phyloP scores from a whole-genome alignment of 1,140 invertebrate genomes.

The Lepidurus arcticus region DNA sequence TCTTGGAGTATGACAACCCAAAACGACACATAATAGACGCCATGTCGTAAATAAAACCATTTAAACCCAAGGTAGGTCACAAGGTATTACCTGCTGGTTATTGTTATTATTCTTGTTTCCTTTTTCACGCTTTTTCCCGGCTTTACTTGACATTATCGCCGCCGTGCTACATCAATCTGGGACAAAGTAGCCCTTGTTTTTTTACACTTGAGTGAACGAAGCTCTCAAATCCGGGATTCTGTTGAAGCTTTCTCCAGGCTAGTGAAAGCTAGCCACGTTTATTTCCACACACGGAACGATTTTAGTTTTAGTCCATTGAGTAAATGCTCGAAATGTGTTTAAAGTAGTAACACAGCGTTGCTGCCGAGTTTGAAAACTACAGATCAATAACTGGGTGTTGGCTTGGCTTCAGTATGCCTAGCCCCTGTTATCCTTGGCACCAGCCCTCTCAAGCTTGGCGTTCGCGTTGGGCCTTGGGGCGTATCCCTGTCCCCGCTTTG shows the following conservation, averaged over 20 bases:
- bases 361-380: constrained; percentile 15
- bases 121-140: constrained; percentile 18
- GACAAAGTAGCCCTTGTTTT: constrained; percentile 18
- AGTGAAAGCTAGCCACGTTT: neutral
- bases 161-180: constrained; percentile 17
- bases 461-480: constrained; percentile 6
- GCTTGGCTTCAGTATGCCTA: constrained; percentile 5
- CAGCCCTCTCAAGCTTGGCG: constrained; percentile 20
- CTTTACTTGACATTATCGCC: constrained; percentile 15
- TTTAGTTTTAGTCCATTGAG: neutral
- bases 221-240: neutral
- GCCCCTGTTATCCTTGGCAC: constrained; percentile 20
- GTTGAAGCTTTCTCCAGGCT: neutral
- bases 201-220: neutral
- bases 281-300: neutral
- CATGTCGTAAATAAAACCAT: neutral
- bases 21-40: neutral
- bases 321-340: constrained; percentile 1
- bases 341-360: neutral
- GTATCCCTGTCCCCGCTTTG: constrained; percentile 15
- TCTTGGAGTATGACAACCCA: neutral
- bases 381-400: constrained; percentile 21
- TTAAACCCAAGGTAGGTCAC: neutral
- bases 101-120: constrained; percentile 11
- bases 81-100: neutral